Conservation (phyloP, 2,888 invertebrate genomes). For the Megamerina dolium region DNA sequence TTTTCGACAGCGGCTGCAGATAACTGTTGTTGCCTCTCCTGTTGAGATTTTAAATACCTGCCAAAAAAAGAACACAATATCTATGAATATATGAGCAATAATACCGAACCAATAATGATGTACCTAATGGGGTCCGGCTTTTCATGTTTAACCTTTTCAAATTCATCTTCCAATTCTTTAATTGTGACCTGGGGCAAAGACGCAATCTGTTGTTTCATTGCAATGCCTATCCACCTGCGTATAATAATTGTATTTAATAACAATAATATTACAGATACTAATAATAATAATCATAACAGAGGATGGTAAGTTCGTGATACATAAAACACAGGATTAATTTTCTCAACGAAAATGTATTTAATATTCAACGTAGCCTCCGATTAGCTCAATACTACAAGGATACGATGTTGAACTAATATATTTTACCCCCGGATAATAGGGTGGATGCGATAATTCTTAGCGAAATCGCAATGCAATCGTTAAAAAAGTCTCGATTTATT, state of each 20-base stretch:
- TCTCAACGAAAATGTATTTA: no score
- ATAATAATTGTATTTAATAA: not conserved
- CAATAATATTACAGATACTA: slow-evolving; percentile 10
- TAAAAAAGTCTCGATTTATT: no score
- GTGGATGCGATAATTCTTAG: no score
- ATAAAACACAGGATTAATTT: no score
- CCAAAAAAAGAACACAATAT: slow-evolving; percentile 4
- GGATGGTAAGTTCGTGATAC: no score
- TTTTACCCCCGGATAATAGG: no score
- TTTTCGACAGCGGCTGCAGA: slow-evolving; percentile 48
- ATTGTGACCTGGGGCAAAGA: slow-evolving; percentile 84
- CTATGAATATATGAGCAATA: not conserved
- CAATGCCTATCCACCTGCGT: slow-evolving; percentile 73
- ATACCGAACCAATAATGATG: not conserved
- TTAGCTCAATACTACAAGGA: no score
- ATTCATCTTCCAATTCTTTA: slow-evolving; percentile 82
- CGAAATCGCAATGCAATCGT: no score
- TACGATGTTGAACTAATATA: no score
- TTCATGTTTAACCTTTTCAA: slow-evolving; percentile 60
- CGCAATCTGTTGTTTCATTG: slow-evolving; percentile 77
- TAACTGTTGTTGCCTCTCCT: slow-evolving; percentile 46
- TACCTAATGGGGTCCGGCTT: slow-evolving; percentile 44
- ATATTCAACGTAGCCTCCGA: no score
- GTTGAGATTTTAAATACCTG: slow-evolving; percentile 48
- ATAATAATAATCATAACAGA: not conserved